Base-by-base conservation (phyloP, 2,113 vertebrate genomes). In the Nothocercus nigrocapillus region DNA sequence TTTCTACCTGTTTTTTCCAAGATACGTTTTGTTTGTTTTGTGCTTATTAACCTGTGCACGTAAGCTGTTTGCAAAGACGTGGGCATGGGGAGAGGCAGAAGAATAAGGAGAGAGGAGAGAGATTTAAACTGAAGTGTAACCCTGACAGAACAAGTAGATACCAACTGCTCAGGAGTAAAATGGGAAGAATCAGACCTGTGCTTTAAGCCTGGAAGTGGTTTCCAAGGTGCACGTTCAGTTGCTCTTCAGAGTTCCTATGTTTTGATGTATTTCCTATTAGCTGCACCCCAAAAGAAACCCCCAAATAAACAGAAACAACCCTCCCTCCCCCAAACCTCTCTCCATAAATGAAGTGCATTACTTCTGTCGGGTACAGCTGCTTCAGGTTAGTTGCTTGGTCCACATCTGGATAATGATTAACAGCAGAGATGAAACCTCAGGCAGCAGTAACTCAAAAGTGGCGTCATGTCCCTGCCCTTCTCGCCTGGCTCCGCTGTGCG, bases 121-220 rank as follows among this genome's bases (percentile, higher is more conserved):
- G 92, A 44, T 66, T 89, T 92, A 82, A 89, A 87, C 49, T 34
- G 22, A 91, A 89, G 8, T n/a, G 19, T 24, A 58, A 82, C 38
- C 73, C 0, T 82, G n/a, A 56, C 54, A 69, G 13, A 72, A 89
- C 34, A 76, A 91, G 28, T 11, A 78, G n/a, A 28, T 67, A 28
- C 42, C 15, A 89, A 45, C 25, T 58, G 30, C 36, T 77, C 89
- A 14, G 38, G 68, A 73, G 83, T 94, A 73, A 93, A 87, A 68
- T 7, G 69, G 53, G 77, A 92, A 94, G 93, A 87, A 87, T 88
- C 58, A 89, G 74, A 79, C 47, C 62, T 30, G 42, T 84, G 11
- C 56, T 91, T 69, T 7, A 20, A 42, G 69, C 92, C 77, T 89
- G 95, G 86, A 96, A 92, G 91, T 92, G 95, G 93, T 92, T 97